Evolutionary conservation across 2,113 vertebrate genomes (phyloP), one percentile per base, ranked within the genome.

Genomic region (Tragulus kanchil): DNA sequence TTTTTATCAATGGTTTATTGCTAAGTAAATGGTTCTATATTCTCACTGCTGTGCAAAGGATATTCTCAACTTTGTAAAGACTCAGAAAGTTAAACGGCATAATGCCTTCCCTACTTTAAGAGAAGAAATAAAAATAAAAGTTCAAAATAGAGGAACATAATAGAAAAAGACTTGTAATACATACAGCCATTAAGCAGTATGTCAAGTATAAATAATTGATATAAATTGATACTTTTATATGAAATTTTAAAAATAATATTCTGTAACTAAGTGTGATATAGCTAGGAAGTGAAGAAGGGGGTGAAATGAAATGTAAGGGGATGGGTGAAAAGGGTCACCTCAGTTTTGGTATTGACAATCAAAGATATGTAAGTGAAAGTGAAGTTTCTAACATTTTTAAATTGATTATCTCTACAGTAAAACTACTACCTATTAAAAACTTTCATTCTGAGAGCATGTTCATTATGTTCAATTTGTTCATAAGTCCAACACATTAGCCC

Each of bases 31-130:
- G 42, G 42, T 1, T 52, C 6, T 73, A n/a, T 0, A 62, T 14
- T 86, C 5, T 94, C 12, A 50, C 93, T 96, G 83, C 6, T 97
- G 14, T 73, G 3, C 6, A 78, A 91, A 95, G 59, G 85, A 73
- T n/a, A 67, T 56, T 11, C 52, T 87, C 67, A 71, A 50, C 26
- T 79, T 23, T 77, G 4, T 12, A 93, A 93, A 94, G 10, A 75
- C 42, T 73, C 11, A 6, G 42, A 75, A 90, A 95, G 86, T 59
- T 82, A 58, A 65, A 23, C 3, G 71, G 11, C 65, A 42, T 9
- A 62, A 10, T 54, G 3, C 1, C 23, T 87, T 88, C 13, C 93
- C 8, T 16, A 83, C 94, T 96, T 95, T 13, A 90, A 93, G 4
- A 84, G 26, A 91, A 3, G 25, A 93, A 95, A 93, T 1, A 61